Conservation (phyloP, 30 jellyfish, hydroid and myxozoan genomes). For the Turritopsis dohrnii region DNA sequence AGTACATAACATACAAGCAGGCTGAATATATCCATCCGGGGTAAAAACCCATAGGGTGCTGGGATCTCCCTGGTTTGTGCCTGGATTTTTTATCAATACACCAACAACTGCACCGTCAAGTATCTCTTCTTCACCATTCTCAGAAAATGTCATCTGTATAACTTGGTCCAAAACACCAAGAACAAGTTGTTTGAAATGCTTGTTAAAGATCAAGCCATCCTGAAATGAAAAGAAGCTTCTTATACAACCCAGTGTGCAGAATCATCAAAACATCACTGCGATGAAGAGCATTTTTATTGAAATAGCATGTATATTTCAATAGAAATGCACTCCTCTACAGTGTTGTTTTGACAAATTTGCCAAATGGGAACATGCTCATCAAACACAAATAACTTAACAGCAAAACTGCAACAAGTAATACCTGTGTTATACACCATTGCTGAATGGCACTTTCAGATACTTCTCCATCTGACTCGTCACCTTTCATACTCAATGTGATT, state of each 20-base stretch:
- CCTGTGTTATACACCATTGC: constrained; percentile 62
- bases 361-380: too few species aligned
- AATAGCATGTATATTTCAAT: too few species aligned
- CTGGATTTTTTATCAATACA: neutral
- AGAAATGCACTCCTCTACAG: too few species aligned
- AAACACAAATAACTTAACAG: too few species aligned
- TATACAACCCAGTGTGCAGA: too few species aligned
- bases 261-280: too few species aligned
- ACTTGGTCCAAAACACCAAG: constrained; percentile 45
- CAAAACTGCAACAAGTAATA: neutral
- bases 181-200: constrained; percentile 38
- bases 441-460: constrained; percentile 42
- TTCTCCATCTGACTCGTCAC: constrained; percentile 38
- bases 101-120: constrained; percentile 57
- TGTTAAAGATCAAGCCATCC: constrained; percentile 79
- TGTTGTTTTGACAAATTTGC: too few species aligned
- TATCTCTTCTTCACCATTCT: constrained; percentile 27
- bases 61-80: neutral
- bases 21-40: constrained; percentile 60
- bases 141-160: constrained; percentile 15
- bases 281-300: too few species aligned
- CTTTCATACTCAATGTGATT: constrained; percentile 27
- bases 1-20: constrained; percentile 17
- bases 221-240: neutral
- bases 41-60: constrained; percentile 58